phyloP scores from a whole-genome alignment of 2,113 vertebrate species.

The Phycodurus eques region DNA sequence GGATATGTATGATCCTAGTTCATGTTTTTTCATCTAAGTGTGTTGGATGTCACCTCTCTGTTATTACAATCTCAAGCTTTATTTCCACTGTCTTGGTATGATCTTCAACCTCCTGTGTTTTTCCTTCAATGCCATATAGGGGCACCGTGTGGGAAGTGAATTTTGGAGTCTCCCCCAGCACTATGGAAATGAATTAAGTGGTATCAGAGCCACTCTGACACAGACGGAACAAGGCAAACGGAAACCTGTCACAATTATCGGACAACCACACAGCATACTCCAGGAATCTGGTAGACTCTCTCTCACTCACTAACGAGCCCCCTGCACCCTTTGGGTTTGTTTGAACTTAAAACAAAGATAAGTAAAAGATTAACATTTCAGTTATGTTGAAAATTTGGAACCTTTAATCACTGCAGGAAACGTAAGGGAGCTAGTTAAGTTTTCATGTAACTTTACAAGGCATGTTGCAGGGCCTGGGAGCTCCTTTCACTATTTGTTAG shows the following conservation, averaged over 20 bases:
- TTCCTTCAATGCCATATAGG: slow-evolving; percentile 69
- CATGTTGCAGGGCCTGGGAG: too few species aligned
- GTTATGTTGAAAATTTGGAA: too few species aligned
- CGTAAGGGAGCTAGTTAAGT: too few species aligned
- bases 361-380: too few species aligned
- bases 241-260: slow-evolving; percentile 71
- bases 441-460: too few species aligned
- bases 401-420: too few species aligned
- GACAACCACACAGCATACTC: slow-evolving; percentile 69
- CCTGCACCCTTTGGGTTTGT: not conserved
- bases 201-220: slow-evolving; percentile 81
- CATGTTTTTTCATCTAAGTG: not conserved
- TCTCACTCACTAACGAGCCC: not conserved
- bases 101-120: not conserved
- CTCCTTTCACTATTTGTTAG: too few species aligned
- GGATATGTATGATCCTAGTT: slow-evolving; percentile 73
- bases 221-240: slow-evolving; percentile 73
- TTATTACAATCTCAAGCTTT: not conserved
- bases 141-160: slow-evolving; percentile 71
- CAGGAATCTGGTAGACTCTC: slow-evolving; percentile 78
- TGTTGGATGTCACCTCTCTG: not conserved
- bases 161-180: slow-evolving; percentile 83
- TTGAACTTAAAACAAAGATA: too few species aligned
- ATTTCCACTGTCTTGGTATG: not conserved
- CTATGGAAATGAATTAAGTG: slow-evolving; percentile 82